phyloP scores from a whole-genome alignment of 1,140 invertebrate species.

The Patella vulgata region DNA sequence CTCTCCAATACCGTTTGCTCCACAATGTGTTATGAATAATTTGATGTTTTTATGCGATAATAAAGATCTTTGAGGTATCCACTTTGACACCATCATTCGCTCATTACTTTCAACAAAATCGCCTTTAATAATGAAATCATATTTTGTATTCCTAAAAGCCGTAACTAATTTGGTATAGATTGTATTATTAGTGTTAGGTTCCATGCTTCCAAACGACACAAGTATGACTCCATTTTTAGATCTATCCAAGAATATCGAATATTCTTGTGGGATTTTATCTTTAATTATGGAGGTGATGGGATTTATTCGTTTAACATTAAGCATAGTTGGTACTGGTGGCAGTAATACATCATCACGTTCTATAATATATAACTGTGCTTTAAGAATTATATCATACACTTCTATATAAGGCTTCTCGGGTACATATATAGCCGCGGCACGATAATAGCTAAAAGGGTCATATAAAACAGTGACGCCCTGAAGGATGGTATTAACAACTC shows the following conservation, averaged over 20 bases:
- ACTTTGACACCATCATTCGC: slow-evolving; percentile 32
- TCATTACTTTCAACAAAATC: slow-evolving; percentile 9
- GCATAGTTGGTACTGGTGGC: slow-evolving; percentile 31
- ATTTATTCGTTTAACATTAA: slow-evolving; percentile 39
- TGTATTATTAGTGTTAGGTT: slow-evolving; percentile 16
- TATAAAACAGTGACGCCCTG: not conserved
- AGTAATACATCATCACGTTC: slow-evolving; percentile 38
- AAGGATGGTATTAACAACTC: not conserved
- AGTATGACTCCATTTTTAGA: slow-evolving; percentile 36
- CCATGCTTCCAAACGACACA: slow-evolving; percentile 36
- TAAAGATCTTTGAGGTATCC: slow-evolving; percentile 50
- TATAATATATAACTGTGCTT: slow-evolving; percentile 27
- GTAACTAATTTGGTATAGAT: slow-evolving; percentile 17
- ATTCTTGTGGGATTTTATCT: slow-evolving; percentile 12
- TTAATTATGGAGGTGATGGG: slow-evolving; percentile 18
- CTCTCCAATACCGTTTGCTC: slow-evolving; percentile 42
- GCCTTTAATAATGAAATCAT: slow-evolving; percentile 27
- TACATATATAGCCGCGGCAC: slow-evolving; percentile 7
- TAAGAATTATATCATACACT: slow-evolving; percentile 8
- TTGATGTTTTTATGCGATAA: slow-evolving; percentile 70
- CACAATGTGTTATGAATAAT: slow-evolving; percentile 48
- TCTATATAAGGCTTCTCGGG: slow-evolving; percentile 18
- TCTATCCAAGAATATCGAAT: slow-evolving; percentile 31
- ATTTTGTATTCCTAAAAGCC: slow-evolving; percentile 19
- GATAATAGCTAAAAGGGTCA: not conserved